phyloP scores from a whole-genome alignment of 2,113 vertebrate genomes.

The Porphyrio hochstetteri region DNA sequence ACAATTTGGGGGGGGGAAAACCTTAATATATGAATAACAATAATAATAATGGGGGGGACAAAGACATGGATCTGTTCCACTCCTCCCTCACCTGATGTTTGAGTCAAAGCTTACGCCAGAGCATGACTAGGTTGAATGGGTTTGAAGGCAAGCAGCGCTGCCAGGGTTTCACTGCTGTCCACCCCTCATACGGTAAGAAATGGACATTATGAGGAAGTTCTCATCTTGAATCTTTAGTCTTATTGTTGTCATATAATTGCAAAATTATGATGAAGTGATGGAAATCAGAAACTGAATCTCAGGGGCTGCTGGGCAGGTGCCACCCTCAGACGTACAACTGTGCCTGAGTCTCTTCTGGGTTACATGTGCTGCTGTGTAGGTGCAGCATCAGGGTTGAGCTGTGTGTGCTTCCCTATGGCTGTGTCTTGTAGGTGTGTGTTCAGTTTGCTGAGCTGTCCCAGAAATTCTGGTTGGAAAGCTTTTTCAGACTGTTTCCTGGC shows the following conservation, averaged over 20 bases:
- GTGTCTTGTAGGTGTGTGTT: not conserved
- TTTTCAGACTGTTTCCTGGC: fast-evolving
- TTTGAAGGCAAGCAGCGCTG: not conserved
- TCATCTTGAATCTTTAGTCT: not conserved
- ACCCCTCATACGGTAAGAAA: not conserved
- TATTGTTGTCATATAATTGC: not conserved
- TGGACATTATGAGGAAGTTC: not conserved
- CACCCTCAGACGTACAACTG: not conserved
- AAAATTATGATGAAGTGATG: not conserved
- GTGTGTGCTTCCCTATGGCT: not conserved
- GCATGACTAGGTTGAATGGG: not conserved
- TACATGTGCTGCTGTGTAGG: fast-evolving
- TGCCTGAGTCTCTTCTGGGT: not conserved
- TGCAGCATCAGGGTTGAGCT: not conserved
- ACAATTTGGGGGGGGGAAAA: not conserved
- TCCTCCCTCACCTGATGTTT: not conserved
- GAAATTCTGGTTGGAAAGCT: not conserved
- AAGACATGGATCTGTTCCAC: not conserved
- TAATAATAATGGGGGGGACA: too few relatives aligned
- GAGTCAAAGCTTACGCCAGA: not conserved
- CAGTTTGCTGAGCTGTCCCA: not conserved
- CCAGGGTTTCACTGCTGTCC: not conserved
- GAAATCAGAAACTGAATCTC: not conserved
- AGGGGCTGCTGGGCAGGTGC: not conserved
- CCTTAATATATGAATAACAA: not conserved